A percentile compares a stretch with the other conserved stretches of the same genome.
phyloP scores from a whole-genome alignment of 2,797 vertebrate species.

The Crenichthys baileyi region DNA sequence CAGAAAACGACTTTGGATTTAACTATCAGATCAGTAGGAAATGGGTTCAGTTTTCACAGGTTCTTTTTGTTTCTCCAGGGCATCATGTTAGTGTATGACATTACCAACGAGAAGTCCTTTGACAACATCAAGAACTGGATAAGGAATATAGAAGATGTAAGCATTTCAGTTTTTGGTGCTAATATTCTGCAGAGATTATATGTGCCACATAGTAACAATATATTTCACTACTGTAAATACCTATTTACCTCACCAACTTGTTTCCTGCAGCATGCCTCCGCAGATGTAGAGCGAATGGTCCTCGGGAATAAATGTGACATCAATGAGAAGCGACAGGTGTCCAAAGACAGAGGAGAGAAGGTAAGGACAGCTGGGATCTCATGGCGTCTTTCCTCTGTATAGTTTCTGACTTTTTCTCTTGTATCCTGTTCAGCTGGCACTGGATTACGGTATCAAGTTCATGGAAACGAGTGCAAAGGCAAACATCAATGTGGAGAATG shows the following conservation, averaged over 20 bases:
- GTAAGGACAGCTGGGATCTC: constrained; percentile 63
- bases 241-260: neutral
- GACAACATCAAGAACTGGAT: constrained; percentile 99
- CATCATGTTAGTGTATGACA: constrained; percentile 96
- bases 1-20: neutral
- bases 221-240: neutral
- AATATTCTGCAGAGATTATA: neutral
- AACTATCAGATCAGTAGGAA: neutral
- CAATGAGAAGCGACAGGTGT: constrained; percentile 96
- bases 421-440: constrained; percentile 83
- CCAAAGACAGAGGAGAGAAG: constrained; percentile 95
- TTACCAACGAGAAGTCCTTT: constrained; percentile 98
- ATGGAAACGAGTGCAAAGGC: constrained; percentile 99
- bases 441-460: constrained; percentile 97
- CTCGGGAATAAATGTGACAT: constrained; percentile 97
- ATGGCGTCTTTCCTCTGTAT: neutral
- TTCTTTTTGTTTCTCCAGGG: constrained; percentile 77
- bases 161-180: neutral
- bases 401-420: constrained; percentile 9
- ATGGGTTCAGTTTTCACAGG: neutral
- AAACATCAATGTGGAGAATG: constrained; percentile 98
- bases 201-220: neutral
- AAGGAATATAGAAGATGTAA: constrained; percentile 97
- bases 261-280: constrained; percentile 89
- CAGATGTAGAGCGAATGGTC: constrained; percentile 97